Percentiles rank a stretch among this genome's conserved stretches.
Evolutionary conservation across 2,113 vertebrate species (phyloP).

Genomic region (Nicator chloris): DNA sequence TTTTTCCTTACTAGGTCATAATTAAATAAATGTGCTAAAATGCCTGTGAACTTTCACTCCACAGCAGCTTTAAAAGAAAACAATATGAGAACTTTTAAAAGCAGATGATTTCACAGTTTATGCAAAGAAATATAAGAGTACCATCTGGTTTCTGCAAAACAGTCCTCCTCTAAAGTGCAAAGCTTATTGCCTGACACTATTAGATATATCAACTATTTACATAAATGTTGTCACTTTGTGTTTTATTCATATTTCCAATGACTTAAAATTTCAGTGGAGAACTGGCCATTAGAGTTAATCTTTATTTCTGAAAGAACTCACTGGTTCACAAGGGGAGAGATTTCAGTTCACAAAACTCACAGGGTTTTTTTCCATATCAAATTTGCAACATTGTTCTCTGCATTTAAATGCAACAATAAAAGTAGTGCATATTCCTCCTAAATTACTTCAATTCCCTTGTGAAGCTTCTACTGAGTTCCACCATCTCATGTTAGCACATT

Average conservation of each 20-base stretch:
- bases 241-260: not conserved
- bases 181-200: not conserved
- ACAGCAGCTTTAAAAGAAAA: not conserved
- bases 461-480: not conserved
- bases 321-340: not conserved
- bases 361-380: accelerated
- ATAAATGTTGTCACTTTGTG: not conserved
- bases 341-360: not conserved
- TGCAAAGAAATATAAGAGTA: not conserved
- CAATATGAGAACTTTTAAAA: not conserved
- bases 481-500: not conserved
- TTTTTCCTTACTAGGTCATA: not conserved
- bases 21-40: not conserved
- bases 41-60: not conserved
- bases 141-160: not conserved
- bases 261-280: not conserved
- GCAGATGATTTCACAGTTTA: not conserved
- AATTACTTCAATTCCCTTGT: not conserved
- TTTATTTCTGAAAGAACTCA: not conserved
- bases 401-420: not conserved
- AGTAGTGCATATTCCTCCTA: not conserved
- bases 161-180: not conserved
- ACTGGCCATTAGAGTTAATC: not conserved
- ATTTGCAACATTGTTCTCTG: not conserved
- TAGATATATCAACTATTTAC: not conserved